Evolutionary conservation across 2,113 vertebrate genomes (phyloP), one percentile per base, ranked within the genome.

Genomic region (Calyptommatus sinebrachiatus): DNA sequence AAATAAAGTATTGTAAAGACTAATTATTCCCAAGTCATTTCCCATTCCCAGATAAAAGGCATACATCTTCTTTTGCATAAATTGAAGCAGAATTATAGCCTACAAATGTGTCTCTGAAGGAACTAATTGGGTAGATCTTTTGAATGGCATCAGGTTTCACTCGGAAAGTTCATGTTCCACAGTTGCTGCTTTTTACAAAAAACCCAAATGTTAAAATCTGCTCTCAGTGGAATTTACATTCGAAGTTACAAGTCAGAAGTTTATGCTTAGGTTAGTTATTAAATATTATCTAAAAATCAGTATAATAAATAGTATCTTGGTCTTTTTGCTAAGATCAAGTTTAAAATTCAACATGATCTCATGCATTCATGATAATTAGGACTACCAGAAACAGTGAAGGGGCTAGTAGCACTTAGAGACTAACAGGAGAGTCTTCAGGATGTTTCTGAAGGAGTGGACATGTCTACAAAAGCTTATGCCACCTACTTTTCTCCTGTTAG

Each of bases 141-240:
- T 35, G 65, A 83, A 81, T 71, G 81, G 3, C 18, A 75, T 85
- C 76, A 84, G 63, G 24, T 8, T 31, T 84, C 7, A 80, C 83
- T 87, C 81, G 14, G 68, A 87, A 90, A 88, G 46, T 80, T 79
- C 60, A 83, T 10, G 84, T 77, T 83, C 53, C 71, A 78, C 85
- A 88, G 88, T 81, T 75, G 29, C 26, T 80, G 2, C 46, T 80
- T 66, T 35, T 83, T 83, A 48, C 81, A 82, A 76, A 1, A 29
- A 0, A 5, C 5, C 5, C 2, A 0, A 72, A 80, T 6, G 28
- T 80, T 80, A 77, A 90, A 87, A 63, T 76, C 4, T 60, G 1
- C 0, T 82, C 88, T 80, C 24, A 60, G 35, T 81, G 60, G 1
- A 79, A 53, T 24, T 81, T 75, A 73, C 16, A 50, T 1, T 82